Conservation (phyloP, 2,797 vertebrate genomes). For the Melopsittacus undulatus region DNA sequence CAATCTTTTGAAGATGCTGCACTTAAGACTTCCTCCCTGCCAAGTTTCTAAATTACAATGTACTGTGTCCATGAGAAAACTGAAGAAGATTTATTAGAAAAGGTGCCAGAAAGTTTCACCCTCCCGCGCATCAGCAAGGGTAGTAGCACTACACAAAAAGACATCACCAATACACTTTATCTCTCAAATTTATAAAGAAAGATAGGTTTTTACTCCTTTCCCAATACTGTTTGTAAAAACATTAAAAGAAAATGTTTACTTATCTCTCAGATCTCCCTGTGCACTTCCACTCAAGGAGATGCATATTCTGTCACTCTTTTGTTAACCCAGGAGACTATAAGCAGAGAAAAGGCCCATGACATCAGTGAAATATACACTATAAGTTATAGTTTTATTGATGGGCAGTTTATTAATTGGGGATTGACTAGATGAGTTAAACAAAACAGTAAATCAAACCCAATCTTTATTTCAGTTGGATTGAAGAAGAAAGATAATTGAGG, state of each 20-base stretch:
- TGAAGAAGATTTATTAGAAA: conserved; percentile 52
- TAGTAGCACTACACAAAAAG: neutral
- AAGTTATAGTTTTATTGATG: neutral
- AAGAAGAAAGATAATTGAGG: neutral
- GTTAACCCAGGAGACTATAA: neutral
- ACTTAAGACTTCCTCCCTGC: conserved; percentile 39
- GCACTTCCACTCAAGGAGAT: neutral
- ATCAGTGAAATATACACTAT: neutral
- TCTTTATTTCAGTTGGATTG: rapidly evolving
- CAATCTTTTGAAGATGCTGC: conserved; percentile 59
- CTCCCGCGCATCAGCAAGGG: neutral
- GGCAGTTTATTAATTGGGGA: neutral
- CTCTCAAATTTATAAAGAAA: neutral
- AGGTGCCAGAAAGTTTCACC: conserved; percentile 30
- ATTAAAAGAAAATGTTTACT: neutral
- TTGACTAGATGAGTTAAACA: neutral
- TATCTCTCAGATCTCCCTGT: neutral
- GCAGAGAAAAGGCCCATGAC: neutral
- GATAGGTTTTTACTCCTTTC: neutral
- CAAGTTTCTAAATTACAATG: conserved; percentile 45
- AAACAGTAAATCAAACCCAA: neutral
- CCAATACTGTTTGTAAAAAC: neutral
- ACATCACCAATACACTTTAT: neutral
- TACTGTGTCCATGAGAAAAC: conserved; percentile 44
- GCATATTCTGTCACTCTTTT: neutral